phyloP scores from a whole-genome alignment of 2,888 invertebrate genomes.

The Drosophila barbarae region DNA sequence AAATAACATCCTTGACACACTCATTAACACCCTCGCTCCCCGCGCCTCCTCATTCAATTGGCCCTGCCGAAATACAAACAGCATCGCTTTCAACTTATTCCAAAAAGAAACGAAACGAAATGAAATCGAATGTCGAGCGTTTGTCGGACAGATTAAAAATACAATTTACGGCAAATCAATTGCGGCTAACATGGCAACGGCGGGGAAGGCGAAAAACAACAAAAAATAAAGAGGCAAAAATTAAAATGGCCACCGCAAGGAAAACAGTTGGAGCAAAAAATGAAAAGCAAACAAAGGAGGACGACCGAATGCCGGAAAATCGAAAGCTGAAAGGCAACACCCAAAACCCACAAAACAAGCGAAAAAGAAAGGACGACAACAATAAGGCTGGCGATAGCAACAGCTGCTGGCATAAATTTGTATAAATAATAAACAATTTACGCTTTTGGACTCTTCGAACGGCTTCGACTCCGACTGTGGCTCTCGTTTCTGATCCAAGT shows the following conservation, averaged over 20 bases:
- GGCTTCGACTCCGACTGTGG: neutral
- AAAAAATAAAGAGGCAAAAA: slow-evolving; percentile 45
- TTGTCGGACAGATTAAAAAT: slow-evolving; percentile 72
- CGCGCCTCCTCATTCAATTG: neutral
- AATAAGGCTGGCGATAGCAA: slow-evolving; percentile 50
- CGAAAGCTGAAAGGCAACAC: slow-evolving; percentile 32
- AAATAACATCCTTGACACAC: slow-evolving; percentile 59
- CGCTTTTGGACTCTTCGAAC: slow-evolving; percentile 4
- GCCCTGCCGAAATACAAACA: slow-evolving; percentile 14
- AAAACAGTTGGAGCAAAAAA: slow-evolving; percentile 61
- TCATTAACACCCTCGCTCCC: slow-evolving; percentile 47
- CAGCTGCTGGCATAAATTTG: slow-evolving; percentile 70
- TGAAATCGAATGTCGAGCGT: slow-evolving; percentile 40
- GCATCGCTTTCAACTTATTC: slow-evolving; percentile 35
- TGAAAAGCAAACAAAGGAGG: slow-evolving; percentile 61
- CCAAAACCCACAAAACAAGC: slow-evolving; percentile 1
- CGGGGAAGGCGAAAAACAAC: slow-evolving; percentile 1
- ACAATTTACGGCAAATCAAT: slow-evolving; percentile 74
- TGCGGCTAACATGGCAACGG: slow-evolving; percentile 66
- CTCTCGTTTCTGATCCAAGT: too few relatives aligned
- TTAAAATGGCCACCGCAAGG: slow-evolving; percentile 50
- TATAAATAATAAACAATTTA: slow-evolving; percentile 69
- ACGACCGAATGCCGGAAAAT: slow-evolving; percentile 25
- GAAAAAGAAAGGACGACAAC: slow-evolving; percentile 21
- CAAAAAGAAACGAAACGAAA: slow-evolving; percentile 16